Percentiles rank a stretch among this genome's conserved stretches.
Evolutionary conservation across 2,113 vertebrate species (phyloP).

Genomic region (Callionymus lyra): DNA sequence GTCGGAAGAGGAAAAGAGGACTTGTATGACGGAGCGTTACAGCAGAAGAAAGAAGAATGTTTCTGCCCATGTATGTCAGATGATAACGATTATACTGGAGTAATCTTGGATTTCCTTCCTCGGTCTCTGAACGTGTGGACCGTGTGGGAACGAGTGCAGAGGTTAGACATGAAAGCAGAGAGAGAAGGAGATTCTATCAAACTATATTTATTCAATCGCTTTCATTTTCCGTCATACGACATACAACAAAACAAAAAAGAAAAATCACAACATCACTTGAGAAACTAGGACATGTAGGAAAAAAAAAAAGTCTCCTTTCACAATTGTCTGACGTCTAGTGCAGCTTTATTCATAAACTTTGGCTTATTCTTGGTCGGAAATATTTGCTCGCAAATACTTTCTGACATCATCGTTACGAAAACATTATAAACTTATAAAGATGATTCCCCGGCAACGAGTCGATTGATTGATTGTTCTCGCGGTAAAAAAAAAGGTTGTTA

Average conservation of each 20-base stretch:
- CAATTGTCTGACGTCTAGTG: conserved; percentile 42
- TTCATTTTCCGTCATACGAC: conserved; percentile 38
- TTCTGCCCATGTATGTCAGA: conserved; percentile 51
- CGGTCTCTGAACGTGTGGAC: conserved; percentile 13
- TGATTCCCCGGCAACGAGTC: too few species aligned
- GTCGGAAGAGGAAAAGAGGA: conserved; percentile 24
- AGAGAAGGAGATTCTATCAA: conserved; percentile 43
- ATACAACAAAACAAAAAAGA: conserved; percentile 7
- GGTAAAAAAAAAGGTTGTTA: conserved; percentile 4
- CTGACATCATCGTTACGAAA: conserved; percentile 7
- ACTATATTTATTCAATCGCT: conserved; percentile 64
- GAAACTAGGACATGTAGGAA: conserved; percentile 32
- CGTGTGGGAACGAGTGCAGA: conserved; percentile 38
- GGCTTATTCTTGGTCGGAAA: conserved; percentile 55
- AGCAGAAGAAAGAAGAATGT: conserved; percentile 38
- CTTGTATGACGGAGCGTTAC: conserved; percentile 23
- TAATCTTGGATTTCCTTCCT: conserved; percentile 52
- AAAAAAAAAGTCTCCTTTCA: conserved; percentile 33
- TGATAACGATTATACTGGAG: conserved; percentile 52
- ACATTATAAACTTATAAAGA: too few species aligned
- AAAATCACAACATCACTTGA: not conserved
- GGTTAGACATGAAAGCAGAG: conserved; percentile 36
- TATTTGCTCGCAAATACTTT: conserved; percentile 11
- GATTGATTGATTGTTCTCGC: too few species aligned
- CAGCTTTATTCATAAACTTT: conserved; percentile 58